phyloP scores from a whole-genome alignment of 2,113 vertebrate genomes.

The Ptilonorhynchus violaceus region DNA sequence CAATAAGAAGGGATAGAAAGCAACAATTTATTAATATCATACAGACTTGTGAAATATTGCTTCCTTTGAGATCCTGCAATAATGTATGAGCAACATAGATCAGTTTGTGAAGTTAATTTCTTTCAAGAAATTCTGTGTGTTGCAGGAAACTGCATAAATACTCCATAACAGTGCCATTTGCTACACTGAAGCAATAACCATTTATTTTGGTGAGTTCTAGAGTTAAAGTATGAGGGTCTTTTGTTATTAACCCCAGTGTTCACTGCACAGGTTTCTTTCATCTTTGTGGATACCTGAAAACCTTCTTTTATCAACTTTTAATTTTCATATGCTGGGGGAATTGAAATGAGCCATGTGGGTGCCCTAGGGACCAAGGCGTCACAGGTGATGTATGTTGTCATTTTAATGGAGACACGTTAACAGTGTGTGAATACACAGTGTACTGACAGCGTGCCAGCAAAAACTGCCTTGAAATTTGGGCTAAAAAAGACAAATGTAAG shows the following conservation, averaged over 20 bases:
- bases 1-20: background rate
- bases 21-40: background rate
- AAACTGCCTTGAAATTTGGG: background rate
- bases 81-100: constrained; percentile 35
- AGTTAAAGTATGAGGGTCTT: background rate
- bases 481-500: background rate
- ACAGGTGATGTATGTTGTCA: background rate
- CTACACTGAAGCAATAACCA: constrained; percentile 34
- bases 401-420: background rate
- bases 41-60: constrained; percentile 48
- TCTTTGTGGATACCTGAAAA: constrained; percentile 39
- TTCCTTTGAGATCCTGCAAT: background rate
- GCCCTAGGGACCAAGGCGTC: background rate
- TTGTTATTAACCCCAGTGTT: background rate
- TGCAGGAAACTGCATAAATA: constrained; percentile 43
- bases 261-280: constrained; percentile 29
- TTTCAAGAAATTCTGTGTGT: constrained; percentile 9
- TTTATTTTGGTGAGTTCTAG: constrained; percentile 60
- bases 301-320: constrained; percentile 30
- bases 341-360: background rate
- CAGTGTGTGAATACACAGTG: background rate
- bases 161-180: constrained; percentile 42
- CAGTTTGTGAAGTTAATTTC: constrained; percentile 48
- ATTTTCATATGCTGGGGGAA: background rate
- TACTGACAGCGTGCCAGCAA: background rate